Evolutionary conservation across 2,888 invertebrate species (phyloP).

Genomic region (Nemoura dubitans): DNA sequence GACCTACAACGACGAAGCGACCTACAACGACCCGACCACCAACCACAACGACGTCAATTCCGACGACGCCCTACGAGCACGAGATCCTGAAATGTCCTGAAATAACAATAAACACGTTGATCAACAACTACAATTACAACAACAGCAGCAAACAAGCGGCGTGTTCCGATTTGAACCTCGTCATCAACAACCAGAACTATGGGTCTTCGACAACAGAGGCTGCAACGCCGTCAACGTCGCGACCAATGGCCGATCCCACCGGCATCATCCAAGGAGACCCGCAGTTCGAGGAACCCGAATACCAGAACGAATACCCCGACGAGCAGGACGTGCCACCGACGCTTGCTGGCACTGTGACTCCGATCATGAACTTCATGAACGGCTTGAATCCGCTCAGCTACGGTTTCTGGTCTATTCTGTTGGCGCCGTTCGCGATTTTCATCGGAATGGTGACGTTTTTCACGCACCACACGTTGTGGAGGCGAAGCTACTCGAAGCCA

Average conservation of each 20-base stretch:
- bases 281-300: not conserved
- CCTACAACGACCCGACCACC: not conserved
- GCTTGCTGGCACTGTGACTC: not conserved
- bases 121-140: constrained; percentile 35
- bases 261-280: not conserved
- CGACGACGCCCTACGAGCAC: not conserved
- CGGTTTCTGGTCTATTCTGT: constrained; percentile 19
- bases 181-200: constrained; percentile 64
- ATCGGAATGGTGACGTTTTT: not conserved
- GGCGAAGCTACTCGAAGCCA: not conserved
- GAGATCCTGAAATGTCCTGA: constrained; percentile 1
- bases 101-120: constrained; percentile 12
- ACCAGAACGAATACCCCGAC: not conserved
- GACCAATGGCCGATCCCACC: not conserved
- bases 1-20: not conserved
- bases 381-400: constrained; percentile 26
- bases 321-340: not conserved
- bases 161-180: constrained; percentile 75
- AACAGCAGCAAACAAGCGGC: constrained; percentile 64
- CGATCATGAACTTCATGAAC: constrained; percentile 27
- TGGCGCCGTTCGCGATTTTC: constrained; percentile 13
- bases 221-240: not conserved
- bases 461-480: constrained; percentile 1
- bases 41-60: not conserved
- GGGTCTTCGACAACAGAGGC: not conserved